Evolutionary conservation across 2,888 invertebrate species (phyloP).

Genomic region (Hofmannophila pseudospretella): DNA sequence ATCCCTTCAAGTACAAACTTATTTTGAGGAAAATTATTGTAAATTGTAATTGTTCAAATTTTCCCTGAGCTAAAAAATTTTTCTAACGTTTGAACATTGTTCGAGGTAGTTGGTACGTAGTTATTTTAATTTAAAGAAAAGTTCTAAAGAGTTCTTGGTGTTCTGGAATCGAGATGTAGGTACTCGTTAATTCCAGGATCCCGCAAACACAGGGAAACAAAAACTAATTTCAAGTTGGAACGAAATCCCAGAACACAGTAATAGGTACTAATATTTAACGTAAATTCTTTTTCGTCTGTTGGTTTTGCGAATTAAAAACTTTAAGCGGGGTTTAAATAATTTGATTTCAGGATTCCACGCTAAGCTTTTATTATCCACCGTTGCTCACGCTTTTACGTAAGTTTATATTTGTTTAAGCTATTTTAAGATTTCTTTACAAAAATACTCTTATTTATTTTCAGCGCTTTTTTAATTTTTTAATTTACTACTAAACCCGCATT

Average conservation of each 20-base stretch:
- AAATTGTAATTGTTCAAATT: too few species aligned
- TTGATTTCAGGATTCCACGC: not conserved
- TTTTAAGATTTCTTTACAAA: too few species aligned
- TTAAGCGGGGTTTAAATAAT: slow-evolving; percentile 10
- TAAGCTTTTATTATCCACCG: too few species aligned
- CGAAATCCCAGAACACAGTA: not conserved
- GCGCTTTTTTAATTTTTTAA: too few species aligned
- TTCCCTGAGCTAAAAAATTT: too few species aligned
- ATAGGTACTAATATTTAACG: slow-evolving; percentile 3
- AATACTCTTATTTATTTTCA: too few species aligned
- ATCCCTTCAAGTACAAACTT: too few species aligned
- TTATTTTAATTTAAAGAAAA: slow-evolving; percentile 1
- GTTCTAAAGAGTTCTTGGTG: not conserved
- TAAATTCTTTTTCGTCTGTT: slow-evolving; percentile 4
- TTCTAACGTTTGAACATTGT: too few species aligned
- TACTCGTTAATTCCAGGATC: slow-evolving; percentile 4
- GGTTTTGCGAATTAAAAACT: slow-evolving; percentile 9
- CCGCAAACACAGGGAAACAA: slow-evolving; percentile 6
- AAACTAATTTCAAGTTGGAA: slow-evolving; percentile 12
- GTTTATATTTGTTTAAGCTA: too few species aligned
- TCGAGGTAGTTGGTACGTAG: not conserved
- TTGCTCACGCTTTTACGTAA: too few species aligned
- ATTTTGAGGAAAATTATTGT: too few species aligned
- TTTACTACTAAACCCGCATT: too few species aligned
- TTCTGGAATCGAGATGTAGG: slow-evolving; percentile 3